Conservation (phyloP, 2,113 vertebrate species). For the Chaetodon auriga region DNA sequence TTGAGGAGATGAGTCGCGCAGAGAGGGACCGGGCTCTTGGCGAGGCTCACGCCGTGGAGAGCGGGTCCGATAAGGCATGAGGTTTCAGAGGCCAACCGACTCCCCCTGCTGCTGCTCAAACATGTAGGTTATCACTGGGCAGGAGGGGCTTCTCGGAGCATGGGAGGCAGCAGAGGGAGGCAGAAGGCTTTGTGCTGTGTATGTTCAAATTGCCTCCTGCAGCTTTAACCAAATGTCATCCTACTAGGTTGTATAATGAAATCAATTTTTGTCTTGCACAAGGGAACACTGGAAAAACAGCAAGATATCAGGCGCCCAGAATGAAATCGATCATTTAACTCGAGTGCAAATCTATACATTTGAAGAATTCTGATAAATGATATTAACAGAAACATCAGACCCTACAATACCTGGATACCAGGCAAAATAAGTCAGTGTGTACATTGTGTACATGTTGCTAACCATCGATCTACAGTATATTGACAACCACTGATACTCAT, state of each 20-base stretch:
- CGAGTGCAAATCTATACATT: background rate
- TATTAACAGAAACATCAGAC: background rate
- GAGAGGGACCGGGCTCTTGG: too few relatives aligned
- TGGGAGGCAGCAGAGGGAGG: too few relatives aligned
- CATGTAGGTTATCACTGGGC: too few relatives aligned
- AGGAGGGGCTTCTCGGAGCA: too few relatives aligned
- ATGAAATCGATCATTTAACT: background rate
- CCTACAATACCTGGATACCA: background rate
- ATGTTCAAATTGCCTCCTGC: too few relatives aligned
- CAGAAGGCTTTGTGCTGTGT: too few relatives aligned
- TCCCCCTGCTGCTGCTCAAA: too few relatives aligned
- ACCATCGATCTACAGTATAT: constrained; percentile 34
- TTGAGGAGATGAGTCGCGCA: too few relatives aligned
- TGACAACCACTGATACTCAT: constrained; percentile 37
- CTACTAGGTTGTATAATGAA: background rate
- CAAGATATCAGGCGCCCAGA: background rate
- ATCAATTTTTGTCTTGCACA: constrained; percentile 5
- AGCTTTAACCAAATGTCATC: background rate
- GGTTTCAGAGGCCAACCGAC: too few relatives aligned
- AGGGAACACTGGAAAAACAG: background rate
- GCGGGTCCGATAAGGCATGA: too few relatives aligned
- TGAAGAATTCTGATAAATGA: background rate
- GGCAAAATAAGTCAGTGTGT: background rate
- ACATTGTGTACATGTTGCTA: background rate
- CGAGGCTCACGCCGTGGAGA: too few relatives aligned